Base-by-base conservation (phyloP, 2,888 invertebrate species). In the Siphonodentalium dalli region DNA sequence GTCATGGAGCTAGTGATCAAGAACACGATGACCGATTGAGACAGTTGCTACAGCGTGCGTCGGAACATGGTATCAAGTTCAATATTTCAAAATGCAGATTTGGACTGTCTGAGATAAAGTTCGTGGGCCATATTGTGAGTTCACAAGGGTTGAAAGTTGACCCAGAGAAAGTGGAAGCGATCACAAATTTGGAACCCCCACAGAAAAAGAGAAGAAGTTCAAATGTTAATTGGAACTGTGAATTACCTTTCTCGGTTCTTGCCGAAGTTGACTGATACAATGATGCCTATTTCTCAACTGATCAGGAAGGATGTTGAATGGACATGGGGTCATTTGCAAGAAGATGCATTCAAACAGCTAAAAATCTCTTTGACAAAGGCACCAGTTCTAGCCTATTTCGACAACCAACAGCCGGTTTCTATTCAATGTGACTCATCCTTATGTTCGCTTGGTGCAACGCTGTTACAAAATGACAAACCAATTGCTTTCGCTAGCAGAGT, bases 401-500 rank as follows among this genome's bases (percentile, higher is more conserved):
- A 54, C 33, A 15, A 20, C 8, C 18, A 20, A 33, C 31, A 43
- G 21, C 21, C 28, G 8, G 15, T 54, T 6, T 34, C 35, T 20
- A 13, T 56, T 5, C 33, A 24, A 20, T 15, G 13, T 2, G 51
- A 51, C 26, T 34, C 46, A 18, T 33, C 21, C 20, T 26, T 21
- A 15, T 31, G 13, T 20, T 45, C 51, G n/a, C 34, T 45, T 11
- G 50, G 56, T 21, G 56, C 41, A 11, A 34, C 40, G 18, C 23
- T 56, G 6, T 13, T 34, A 13, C 56, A 56, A 23, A 31, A 52
- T 6, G 23, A 7, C 2, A 2, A 46, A 20, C 52, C 46, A 1
- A 24, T 62, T 13, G 57, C 55, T 2, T 53, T 48, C 43, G 53
- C 50, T 8, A 43, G 45, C n/a, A 31, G 53, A 8, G 24, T 23